These are phyloP conservation scores for Hypotaenidia philippensis DNA, from an alignment of 2,797 vertebrate species.

Conservation along the genomic window DNA sequence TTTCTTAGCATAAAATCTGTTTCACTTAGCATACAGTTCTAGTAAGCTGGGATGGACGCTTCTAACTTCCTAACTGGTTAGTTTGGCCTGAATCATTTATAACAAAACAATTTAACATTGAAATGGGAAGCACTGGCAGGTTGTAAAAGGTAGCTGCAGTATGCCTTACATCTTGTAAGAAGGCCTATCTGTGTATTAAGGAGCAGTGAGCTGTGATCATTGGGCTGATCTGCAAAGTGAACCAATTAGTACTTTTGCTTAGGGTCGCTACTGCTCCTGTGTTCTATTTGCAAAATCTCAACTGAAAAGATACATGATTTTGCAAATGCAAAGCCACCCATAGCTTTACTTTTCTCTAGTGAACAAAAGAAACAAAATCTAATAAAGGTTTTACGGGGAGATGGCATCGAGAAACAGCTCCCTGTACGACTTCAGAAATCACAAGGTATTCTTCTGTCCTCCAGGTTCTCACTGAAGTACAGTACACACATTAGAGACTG, in stretches of 20 bases:
- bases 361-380: constrained; percentile 12
- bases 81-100: not conserved
- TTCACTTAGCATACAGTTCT: not conserved
- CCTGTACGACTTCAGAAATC: constrained; percentile 5
- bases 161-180: not conserved
- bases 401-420: constrained; percentile 39
- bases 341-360: not conserved
- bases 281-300: not conserved
- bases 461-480: not conserved
- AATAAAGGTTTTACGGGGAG: constrained; percentile 56
- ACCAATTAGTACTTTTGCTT: not conserved
- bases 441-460: constrained; percentile 3
- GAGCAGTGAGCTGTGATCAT: not conserved
- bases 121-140: not conserved
- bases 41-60: not conserved
- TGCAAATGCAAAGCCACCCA: not conserved
- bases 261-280: not conserved
- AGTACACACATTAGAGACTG: constrained; percentile 18
- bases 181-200: not conserved
- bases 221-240: not conserved
- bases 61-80: not conserved
- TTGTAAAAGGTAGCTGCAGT: not conserved
- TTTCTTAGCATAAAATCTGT: not conserved
- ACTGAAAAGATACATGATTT: not conserved
- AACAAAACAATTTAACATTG: not conserved